phyloP scores from a whole-genome alignment of 2,797 vertebrate species.

The Mallotus villosus region DNA sequence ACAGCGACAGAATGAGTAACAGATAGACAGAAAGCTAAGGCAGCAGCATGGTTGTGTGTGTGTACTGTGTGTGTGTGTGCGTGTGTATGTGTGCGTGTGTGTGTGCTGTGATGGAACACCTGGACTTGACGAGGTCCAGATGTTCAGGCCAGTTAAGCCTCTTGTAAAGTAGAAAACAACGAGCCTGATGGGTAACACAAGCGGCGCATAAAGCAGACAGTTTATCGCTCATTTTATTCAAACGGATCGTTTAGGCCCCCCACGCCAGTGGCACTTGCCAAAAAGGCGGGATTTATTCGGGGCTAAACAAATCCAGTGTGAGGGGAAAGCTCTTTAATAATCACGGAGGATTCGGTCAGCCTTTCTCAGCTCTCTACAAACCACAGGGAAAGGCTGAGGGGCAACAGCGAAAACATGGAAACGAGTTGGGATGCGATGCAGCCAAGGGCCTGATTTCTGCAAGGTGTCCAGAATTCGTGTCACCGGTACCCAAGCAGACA shows the following conservation, averaged over 20 bases:
- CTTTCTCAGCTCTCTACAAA: conserved; percentile 17
- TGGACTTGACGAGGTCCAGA: conserved; percentile 67
- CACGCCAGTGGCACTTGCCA: conserved; percentile 39
- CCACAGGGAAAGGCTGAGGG: background rate
- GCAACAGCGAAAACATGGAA: background rate
- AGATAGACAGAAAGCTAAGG: background rate
- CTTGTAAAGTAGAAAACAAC: conserved; percentile 61
- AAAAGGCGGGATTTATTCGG: conserved; percentile 53
- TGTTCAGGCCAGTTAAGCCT: conserved; percentile 57
- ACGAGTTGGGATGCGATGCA: background rate
- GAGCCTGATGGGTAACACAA: conserved; percentile 42
- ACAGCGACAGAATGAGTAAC: background rate
- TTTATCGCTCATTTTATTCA: conserved; percentile 55
- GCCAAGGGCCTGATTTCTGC: too few relatives aligned
- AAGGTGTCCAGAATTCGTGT: too few relatives aligned
- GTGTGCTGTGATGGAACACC: conserved; percentile 55
- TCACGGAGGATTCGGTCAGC: conserved; percentile 45
- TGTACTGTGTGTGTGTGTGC: background rate
- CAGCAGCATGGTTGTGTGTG: background rate
- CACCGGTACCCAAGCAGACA: too few relatives aligned
- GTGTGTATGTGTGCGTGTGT: background rate
- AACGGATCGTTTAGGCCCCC: conserved; percentile 47
- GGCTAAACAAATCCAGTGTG: conserved; percentile 48
- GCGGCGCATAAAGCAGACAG: conserved; percentile 41
- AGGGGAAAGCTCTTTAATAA: conserved; percentile 47